These are phyloP conservation scores for Drosophila merina DNA, from an alignment of 2,888 invertebrate species.

Conservation along the genomic window DNA sequence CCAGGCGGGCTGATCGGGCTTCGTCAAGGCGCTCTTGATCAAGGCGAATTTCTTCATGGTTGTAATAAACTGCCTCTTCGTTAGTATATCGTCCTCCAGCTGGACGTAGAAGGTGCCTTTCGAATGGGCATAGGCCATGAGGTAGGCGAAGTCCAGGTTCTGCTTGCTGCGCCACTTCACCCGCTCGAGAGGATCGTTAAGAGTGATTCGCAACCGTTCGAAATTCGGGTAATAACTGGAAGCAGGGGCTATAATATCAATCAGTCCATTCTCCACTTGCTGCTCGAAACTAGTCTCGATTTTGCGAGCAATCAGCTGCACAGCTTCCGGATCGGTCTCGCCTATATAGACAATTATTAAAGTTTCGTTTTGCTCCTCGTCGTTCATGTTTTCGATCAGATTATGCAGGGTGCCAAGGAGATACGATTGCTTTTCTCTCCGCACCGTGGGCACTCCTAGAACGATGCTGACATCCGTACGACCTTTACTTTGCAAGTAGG, in stretches of 20 bases:
- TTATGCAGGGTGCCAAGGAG: slow-evolving; percentile 93
- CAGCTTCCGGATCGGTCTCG: slow-evolving; percentile 92
- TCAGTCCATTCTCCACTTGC: slow-evolving; percentile 90
- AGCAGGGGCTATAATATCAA: slow-evolving; percentile 95
- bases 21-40: slow-evolving; percentile 87
- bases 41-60: slow-evolving; percentile 93
- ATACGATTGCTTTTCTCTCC: slow-evolving; percentile 94
- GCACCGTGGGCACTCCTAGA: slow-evolving; percentile 94
- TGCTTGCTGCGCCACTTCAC: slow-evolving; percentile 97
- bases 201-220: slow-evolving; percentile 89
- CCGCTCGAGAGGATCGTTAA: slow-evolving; percentile 94
- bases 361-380: slow-evolving; percentile 89
- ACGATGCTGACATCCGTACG: slow-evolving; percentile 92
- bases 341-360: slow-evolving; percentile 94
- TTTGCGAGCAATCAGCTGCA: slow-evolving; percentile 89
- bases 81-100: slow-evolving; percentile 96
- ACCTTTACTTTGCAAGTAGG: slow-evolving; percentile 90
- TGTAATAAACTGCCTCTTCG: slow-evolving; percentile 92
- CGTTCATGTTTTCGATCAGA: slow-evolving; percentile 91
- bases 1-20: slow-evolving; percentile 88
- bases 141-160: slow-evolving; percentile 95
- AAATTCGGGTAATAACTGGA: slow-evolving; percentile 95
- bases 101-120: slow-evolving; percentile 95
- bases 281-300: slow-evolving; percentile 91
- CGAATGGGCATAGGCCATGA: slow-evolving; percentile 96